These are phyloP conservation scores for Diabrotica undecimpunctata DNA, from an alignment of 1,140 invertebrate species.

Conservation along the genomic window DNA sequence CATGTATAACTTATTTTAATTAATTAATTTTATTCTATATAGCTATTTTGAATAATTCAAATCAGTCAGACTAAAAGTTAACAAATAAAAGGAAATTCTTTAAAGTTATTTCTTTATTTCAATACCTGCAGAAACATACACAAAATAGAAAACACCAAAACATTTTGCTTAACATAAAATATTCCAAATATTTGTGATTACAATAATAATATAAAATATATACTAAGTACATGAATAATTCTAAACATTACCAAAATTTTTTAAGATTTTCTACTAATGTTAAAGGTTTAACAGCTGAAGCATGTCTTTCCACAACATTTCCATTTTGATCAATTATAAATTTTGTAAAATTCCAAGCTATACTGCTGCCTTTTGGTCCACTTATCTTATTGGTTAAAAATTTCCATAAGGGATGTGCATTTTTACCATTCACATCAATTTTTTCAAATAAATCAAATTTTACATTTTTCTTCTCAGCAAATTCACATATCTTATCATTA, in stretches of 20 bases:
- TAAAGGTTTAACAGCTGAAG: constrained; percentile 69
- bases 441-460: constrained; percentile 77
- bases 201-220: background rate
- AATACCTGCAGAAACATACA: too few relatives aligned
- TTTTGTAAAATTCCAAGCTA: constrained; percentile 98
- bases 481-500: constrained; percentile 68
- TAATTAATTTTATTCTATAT: too few relatives aligned
- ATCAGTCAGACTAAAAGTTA: too few relatives aligned
- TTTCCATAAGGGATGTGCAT: constrained; percentile 80
- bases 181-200: too few relatives aligned
- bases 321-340: constrained; percentile 89
- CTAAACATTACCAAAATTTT: constrained; percentile 52
- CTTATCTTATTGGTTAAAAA: constrained; percentile 55
- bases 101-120: too few relatives aligned
- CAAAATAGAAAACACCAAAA: constrained; percentile 45
- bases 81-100: too few relatives aligned
- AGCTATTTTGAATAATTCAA: too few relatives aligned
- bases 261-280: constrained; percentile 62
- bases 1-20: too few relatives aligned
- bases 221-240: background rate
- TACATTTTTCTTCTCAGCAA: constrained; percentile 65
- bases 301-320: constrained; percentile 75
- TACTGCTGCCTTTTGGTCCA: constrained; percentile 66
- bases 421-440: constrained; percentile 83
- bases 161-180: too few relatives aligned